These are phyloP conservation scores for Cecropterus lyciades DNA, from an alignment of 1,140 invertebrate species.

Conservation along the genomic window DNA sequence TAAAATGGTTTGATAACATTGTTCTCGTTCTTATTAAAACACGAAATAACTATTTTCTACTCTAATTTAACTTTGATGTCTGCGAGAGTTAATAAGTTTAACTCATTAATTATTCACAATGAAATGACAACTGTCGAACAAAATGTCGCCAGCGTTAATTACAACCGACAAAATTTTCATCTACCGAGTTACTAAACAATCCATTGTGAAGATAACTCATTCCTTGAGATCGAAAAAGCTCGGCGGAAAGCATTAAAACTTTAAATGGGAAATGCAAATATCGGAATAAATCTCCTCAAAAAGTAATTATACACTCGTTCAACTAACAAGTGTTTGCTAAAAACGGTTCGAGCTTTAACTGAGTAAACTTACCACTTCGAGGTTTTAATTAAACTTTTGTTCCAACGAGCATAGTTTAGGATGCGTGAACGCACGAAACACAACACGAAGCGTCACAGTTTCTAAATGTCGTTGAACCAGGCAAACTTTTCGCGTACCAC, in stretches of 20 bases:
- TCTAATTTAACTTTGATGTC: background rate
- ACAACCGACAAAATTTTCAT: slow-evolving; percentile 24
- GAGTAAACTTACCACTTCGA: slow-evolving; percentile 26
- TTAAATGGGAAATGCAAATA: slow-evolving; percentile 31
- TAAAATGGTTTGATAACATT: background rate
- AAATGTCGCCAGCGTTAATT: slow-evolving; percentile 14
- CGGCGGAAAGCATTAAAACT: slow-evolving; percentile 20
- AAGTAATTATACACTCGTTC: slow-evolving; percentile 24
- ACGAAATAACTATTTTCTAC: background rate
- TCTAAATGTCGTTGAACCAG: slow-evolving; percentile 41
- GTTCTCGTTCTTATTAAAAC: background rate
- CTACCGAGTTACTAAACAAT: slow-evolving; percentile 24
- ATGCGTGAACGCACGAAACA: slow-evolving; percentile 18
- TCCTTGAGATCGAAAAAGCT: slow-evolving; percentile 10
- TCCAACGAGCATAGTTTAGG: slow-evolving; percentile 24
- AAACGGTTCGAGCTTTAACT: slow-evolving; percentile 13
- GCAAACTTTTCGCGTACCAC: slow-evolving; percentile 53
- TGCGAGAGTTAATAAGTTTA: background rate
- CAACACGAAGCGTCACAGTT: slow-evolving; percentile 23
- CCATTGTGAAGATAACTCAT: slow-evolving; percentile 20
- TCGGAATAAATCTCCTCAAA: slow-evolving; percentile 21
- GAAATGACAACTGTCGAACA: slow-evolving; percentile 9
- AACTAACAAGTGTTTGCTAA: slow-evolving; percentile 11
- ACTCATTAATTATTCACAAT: slow-evolving; percentile 25
- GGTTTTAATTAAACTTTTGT: slow-evolving; percentile 25